Evolutionary conservation across 2,888 invertebrate genomes (phyloP), one percentile per base, ranked within the genome.

Genomic region (Dendrolimus pini): DNA sequence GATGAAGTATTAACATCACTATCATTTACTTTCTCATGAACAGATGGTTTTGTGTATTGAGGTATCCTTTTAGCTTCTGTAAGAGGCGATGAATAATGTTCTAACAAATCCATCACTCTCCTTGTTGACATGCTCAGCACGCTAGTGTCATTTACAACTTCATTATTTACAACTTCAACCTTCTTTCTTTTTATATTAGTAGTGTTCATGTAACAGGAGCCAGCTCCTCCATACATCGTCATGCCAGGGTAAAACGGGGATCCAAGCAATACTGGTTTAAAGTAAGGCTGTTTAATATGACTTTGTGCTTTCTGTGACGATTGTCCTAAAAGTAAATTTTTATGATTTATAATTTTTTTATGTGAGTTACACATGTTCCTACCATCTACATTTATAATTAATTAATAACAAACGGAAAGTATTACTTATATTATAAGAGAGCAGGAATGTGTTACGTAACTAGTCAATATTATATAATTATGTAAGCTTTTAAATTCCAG

Each of bases 61-160:
- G 96, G 95, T 78, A 96, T 95, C 73, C 94, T 94, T 72, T 93
- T 95, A 1, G 95, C 96, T 78, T 97, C 96, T 54, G 90, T 90
- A 56, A 96, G 83, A 0, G 97, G 96, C 1, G 96, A 95, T 0
- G 96, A 94, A 83, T 95, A 96, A 68, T 95, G 93, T 76, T 97
- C 96, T 58, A 98, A 85, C 7, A 96, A 92, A 69, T 95, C 94
- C 70, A 97, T 85, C 64, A 98, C 95, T 63, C 94, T 92, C 68
- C 94, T 93, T 0, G 97, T 95, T 7, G 97, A 95, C 64, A 93
- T 92, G 73, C 96, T 95, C 79, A 95, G 91, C 10, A 68, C 68
- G 52, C 73, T 71, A 61, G 74, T 75, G 41, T 74, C 72, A 59
- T 61, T 62, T 70, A 2, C 64, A n/a, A n/a, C 69, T 1, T 74